Evolutionary conservation across 2,888 invertebrate genomes (phyloP).

Genomic region (Octodonta nipae): DNA sequence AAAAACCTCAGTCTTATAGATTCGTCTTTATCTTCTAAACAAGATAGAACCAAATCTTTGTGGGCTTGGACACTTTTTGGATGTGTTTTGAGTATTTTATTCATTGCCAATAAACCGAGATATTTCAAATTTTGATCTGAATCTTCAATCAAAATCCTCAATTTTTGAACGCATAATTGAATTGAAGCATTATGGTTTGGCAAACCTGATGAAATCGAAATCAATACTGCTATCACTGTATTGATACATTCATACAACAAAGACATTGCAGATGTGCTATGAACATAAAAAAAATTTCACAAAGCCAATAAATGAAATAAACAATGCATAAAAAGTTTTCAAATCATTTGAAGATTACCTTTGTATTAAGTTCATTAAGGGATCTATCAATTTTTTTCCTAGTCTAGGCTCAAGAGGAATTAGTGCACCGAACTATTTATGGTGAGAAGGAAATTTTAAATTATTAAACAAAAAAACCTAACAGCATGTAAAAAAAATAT

Average conservation of each 20-base stretch:
- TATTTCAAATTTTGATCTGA: slow-evolving; percentile 98
- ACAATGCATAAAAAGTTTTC: too few species aligned
- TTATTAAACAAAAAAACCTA: slow-evolving; percentile 40
- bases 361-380: slow-evolving; percentile 99
- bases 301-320: too few species aligned
- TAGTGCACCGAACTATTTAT: slow-evolving; percentile 99
- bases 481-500: too few species aligned
- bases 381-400: slow-evolving; percentile 99
- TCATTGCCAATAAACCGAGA: slow-evolving; percentile 95
- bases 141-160: slow-evolving; percentile 96
- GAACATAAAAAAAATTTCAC: slow-evolving; percentile 13
- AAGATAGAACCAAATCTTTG: slow-evolving; percentile 94
- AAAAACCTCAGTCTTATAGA: slow-evolving; percentile 86
- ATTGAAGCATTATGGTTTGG: slow-evolving; percentile 98
- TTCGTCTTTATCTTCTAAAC: slow-evolving; percentile 98
- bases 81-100: slow-evolving; percentile 93
- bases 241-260: slow-evolving; percentile 99
- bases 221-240: slow-evolving; percentile 97
- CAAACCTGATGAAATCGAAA: slow-evolving; percentile 98
- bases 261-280: slow-evolving; percentile 98
- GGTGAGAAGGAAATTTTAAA: too few species aligned
- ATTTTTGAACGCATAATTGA: slow-evolving; percentile 96
- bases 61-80: slow-evolving; percentile 98
- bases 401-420: slow-evolving; percentile 99
- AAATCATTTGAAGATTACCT: slow-evolving; percentile 74